Evolutionary conservation across 1,140 invertebrate species (phyloP).

Genomic region (Papilio aristodemus): DNA sequence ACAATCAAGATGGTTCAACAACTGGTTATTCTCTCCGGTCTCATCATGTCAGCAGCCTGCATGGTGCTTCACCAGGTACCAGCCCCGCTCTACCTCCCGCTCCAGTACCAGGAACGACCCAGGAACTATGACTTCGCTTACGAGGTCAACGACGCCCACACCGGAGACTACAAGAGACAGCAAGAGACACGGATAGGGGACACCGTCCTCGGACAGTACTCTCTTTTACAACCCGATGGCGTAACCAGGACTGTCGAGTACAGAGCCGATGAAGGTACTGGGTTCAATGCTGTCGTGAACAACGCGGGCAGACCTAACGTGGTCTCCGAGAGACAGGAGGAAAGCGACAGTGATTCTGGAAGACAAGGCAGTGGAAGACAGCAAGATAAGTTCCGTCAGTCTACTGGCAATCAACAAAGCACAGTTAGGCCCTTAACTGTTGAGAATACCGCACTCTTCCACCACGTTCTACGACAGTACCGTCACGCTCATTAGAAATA

Average conservation of each 20-base stretch:
- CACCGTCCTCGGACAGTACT: slow-evolving; percentile 70
- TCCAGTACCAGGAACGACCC: slow-evolving; percentile 5
- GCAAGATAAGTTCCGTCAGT: background rate
- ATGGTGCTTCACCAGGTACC: background rate
- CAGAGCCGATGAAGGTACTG: slow-evolving; percentile 62
- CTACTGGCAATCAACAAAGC: background rate
- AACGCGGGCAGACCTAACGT: slow-evolving; percentile 39
- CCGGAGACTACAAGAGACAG: slow-evolving; percentile 70
- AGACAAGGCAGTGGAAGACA: background rate
- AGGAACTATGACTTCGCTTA: slow-evolving; percentile 82
- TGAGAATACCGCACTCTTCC: slow-evolving; percentile 3
- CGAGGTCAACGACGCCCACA: slow-evolving; percentile 82
- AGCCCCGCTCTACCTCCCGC: background rate
- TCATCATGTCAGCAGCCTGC: slow-evolving; percentile 6
- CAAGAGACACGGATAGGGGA: slow-evolving; percentile 77
- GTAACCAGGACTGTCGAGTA: slow-evolving; percentile 83
- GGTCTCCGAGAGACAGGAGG: slow-evolving; percentile 6
- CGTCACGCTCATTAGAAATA: background rate
- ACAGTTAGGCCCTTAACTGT: slow-evolving; percentile 9
- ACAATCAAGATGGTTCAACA: slow-evolving; percentile 2
- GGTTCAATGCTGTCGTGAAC: slow-evolving; percentile 51
- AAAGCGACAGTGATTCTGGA: background rate
- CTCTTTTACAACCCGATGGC: slow-evolving; percentile 82
- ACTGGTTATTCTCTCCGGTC: background rate
- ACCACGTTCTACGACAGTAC: background rate